Percentiles rank a stretch among this genome's conserved stretches.
These are phyloP conservation scores for Sternotherus odoratus DNA, from an alignment of 2,797 vertebrate genomes.

Conservation along the genomic window DNA sequence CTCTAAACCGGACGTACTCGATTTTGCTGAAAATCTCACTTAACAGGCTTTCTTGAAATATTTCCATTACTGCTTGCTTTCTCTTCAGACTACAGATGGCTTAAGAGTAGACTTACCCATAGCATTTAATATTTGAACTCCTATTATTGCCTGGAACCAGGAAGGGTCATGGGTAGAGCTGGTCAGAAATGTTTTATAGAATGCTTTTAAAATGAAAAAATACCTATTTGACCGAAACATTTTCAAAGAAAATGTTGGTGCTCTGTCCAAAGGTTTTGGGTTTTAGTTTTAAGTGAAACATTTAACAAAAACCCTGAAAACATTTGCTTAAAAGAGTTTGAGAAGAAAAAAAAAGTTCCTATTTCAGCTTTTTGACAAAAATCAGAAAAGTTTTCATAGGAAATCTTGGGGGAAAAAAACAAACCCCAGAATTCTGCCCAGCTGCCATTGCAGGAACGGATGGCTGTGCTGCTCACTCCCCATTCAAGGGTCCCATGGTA, in stretches of 20 bases:
- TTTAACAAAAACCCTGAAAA: background rate
- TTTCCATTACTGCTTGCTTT: accelerated
- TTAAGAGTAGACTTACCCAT: background rate
- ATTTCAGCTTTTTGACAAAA: too few relatives aligned
- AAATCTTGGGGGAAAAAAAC: too few relatives aligned
- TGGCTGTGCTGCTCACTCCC: background rate
- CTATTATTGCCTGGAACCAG: background rate
- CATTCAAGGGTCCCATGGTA: background rate
- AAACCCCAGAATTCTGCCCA: background rate
- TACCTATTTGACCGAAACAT: background rate
- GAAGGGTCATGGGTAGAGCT: background rate
- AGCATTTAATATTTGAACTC: background rate
- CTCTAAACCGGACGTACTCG: background rate
- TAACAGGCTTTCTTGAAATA: background rate
- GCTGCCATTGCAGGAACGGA: background rate
- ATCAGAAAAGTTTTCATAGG: too few relatives aligned
- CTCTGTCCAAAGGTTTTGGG: too few relatives aligned
- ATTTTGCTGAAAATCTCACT: background rate
- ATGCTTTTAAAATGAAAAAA: background rate
- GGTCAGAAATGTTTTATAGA: background rate
- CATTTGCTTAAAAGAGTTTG: background rate
- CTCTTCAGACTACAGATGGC: background rate
- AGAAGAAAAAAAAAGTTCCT: background rate
- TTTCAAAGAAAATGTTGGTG: too few relatives aligned
- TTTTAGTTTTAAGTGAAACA: background rate